Evolutionary conservation across 2,888 invertebrate genomes (phyloP), one percentile per base, ranked within the genome.

Genomic region (Leptopilina drosophilae): DNA sequence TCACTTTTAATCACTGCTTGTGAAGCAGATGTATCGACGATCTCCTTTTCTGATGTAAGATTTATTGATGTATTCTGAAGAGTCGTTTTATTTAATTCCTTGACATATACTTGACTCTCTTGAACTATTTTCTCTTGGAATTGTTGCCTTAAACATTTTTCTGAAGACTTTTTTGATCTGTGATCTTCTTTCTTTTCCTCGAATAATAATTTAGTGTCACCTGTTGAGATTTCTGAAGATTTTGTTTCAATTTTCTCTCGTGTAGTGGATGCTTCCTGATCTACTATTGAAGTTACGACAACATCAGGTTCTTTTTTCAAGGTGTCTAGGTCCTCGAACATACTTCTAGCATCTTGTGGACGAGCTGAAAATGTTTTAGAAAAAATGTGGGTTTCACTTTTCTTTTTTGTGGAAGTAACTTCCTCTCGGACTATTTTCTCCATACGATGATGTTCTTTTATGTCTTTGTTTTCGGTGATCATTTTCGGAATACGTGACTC

Each of bases 401-500:
- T 89, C 5, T 83, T 86, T 2, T 88, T 90, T 3, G 81, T 86
- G 6, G 83, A 84, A 8, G 88, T 87, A 14, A 81, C 78, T 26
- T 88, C 86, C 75, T 91, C 89, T 64, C 85, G 89, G 6, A 86
- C 86, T 69, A 85, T 87, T 8, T 88, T 87, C 59, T 89, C 88
- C 0, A 76, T 75, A 46, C 83, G 84, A 20, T 82, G 84, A 26
- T 64, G 53, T 73, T 85, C 76, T 11, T 85, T 87, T 5, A 56
- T 80, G 2, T 81, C 80, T 75, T 82, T 80, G 0, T 87, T 87
- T 4, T 89, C 88, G 0, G 78, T 6, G 7, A 87, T 83, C 0
- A 85, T 83, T 78, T 89, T 90, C 3, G 90, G 90, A 69, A 90
- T 90, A 46, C 88, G 85, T 0, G 89, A 90, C 65, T 90, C 90